A percentile compares a stretch with the other conserved stretches of the same genome.
Conservation (phyloP, 2,888 invertebrate species). For the Campoplex capitator region DNA sequence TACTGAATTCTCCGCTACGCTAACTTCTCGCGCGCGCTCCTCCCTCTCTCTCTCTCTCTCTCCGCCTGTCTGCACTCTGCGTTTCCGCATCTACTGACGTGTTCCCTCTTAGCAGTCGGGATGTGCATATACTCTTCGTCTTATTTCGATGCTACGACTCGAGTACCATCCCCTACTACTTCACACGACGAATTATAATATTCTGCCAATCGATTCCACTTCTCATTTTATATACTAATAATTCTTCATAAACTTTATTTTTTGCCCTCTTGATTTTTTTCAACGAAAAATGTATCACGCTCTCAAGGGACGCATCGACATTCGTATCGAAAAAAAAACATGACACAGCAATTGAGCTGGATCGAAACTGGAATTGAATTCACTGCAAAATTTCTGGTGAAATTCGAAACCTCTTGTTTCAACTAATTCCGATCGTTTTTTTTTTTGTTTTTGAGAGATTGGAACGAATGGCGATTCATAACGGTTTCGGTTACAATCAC, state of each 20-base stretch:
- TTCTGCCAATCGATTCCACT: neutral
- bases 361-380: neutral
- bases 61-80: slow-evolving; percentile 48
- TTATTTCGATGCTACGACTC: slow-evolving; percentile 48
- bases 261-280: neutral
- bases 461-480: neutral
- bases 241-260: neutral
- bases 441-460: neutral
- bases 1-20: slow-evolving; percentile 64
- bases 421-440: neutral
- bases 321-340: neutral
- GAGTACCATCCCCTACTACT: slow-evolving; percentile 12
- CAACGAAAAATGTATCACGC: neutral
- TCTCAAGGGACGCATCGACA: neutral
- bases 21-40: slow-evolving; percentile 28
- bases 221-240: neutral
- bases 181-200: neutral
- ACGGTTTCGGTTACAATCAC: neutral
- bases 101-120: slow-evolving; percentile 25
- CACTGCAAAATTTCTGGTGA: neutral
- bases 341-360: neutral
- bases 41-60: slow-evolving; percentile 42
- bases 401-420: neutral
- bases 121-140: slow-evolving; percentile 28
- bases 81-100: slow-evolving; percentile 51